Evolutionary conservation across 2,113 vertebrate genomes (phyloP).

Genomic region (Dinomys branickii): DNA sequence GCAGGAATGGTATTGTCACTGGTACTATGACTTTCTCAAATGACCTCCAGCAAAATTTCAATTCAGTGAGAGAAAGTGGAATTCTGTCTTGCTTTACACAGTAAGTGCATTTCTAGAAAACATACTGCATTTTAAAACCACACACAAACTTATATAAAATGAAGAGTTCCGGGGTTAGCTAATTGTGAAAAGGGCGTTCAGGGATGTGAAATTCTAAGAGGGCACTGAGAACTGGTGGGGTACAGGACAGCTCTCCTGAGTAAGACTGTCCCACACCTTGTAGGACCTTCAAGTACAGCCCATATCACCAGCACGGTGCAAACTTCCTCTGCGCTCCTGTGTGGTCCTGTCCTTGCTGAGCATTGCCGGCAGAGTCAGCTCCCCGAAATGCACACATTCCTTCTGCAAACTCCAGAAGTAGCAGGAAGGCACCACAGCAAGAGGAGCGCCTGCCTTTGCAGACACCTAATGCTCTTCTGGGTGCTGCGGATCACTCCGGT

Average conservation of each 20-base stretch:
- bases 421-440: accelerated
- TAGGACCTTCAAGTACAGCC: background rate
- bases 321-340: background rate
- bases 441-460: background rate
- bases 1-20: background rate
- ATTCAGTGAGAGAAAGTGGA: background rate
- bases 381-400: background rate
- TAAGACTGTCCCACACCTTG: background rate
- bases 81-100: background rate
- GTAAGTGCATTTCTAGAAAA: background rate
- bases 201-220: background rate
- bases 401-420: background rate
- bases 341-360: background rate
- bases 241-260: background rate
- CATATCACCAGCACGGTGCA: background rate
- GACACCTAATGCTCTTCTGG: background rate
- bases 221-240: background rate
- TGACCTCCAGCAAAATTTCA: background rate
- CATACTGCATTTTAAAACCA: background rate
- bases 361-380: background rate
- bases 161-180: background rate
- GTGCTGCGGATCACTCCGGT: background rate
- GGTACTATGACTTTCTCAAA: constrained; percentile 14
- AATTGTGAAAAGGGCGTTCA: background rate
- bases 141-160: background rate